These are phyloP conservation scores for Drosophila quinaria DNA, from an alignment of 2,888 invertebrate species.

Conservation along the genomic window DNA sequence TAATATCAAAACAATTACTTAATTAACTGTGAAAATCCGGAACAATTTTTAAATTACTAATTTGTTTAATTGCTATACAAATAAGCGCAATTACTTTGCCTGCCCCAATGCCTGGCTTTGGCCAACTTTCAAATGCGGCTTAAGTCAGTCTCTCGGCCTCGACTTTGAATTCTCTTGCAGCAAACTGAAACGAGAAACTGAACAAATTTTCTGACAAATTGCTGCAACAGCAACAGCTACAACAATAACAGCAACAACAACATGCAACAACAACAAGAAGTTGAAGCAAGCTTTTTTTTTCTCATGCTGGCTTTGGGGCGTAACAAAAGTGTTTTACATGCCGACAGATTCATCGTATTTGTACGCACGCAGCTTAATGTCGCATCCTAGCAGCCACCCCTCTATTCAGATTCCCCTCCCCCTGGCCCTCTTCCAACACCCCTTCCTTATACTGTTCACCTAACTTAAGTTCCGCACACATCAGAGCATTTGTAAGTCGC, in stretches of 20 bases:
- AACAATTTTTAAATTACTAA: neutral
- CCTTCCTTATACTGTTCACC: slow-evolving; percentile 6
- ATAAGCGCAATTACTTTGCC: slow-evolving; percentile 69
- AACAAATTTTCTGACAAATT: slow-evolving; percentile 81
- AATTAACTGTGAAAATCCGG: neutral
- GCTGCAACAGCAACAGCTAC: slow-evolving; percentile 63
- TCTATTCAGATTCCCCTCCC: neutral
- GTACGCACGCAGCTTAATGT: slow-evolving; percentile 82
- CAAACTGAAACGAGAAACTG: slow-evolving; percentile 49
- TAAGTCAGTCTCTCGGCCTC: slow-evolving; percentile 51
- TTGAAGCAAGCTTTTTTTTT: slow-evolving; percentile 23
- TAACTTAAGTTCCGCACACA: slow-evolving; percentile 40
- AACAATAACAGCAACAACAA: slow-evolving; percentile 2
- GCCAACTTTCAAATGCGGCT: slow-evolving; percentile 73
- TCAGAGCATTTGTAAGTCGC: slow-evolving; percentile 67
- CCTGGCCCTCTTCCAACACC: neutral
- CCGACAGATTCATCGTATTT: slow-evolving; percentile 80
- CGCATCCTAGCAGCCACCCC: slow-evolving; percentile 53
- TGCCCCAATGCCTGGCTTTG: slow-evolving; percentile 53
- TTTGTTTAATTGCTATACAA: slow-evolving; percentile 48
- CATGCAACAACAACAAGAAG: slow-evolving; percentile 3
- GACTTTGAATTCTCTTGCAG: slow-evolving; percentile 27
- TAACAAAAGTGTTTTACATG: slow-evolving; percentile 80
- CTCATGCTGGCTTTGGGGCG: slow-evolving; percentile 71
- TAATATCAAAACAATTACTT: neutral